Base-by-base conservation (phyloP, 1,140 invertebrate genomes). In the Drosophila elegans region DNA sequence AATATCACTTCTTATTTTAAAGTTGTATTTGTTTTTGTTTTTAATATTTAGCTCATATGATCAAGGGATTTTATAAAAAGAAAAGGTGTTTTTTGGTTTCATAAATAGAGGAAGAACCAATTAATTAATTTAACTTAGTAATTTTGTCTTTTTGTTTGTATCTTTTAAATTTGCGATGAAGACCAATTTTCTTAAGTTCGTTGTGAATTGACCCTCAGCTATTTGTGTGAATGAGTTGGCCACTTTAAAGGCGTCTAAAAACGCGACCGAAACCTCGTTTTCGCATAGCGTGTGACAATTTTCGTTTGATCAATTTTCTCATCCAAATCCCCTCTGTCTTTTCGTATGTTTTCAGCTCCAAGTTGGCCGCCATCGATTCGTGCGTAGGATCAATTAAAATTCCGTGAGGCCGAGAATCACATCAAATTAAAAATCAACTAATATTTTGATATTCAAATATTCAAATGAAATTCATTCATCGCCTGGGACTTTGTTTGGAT, bases 401-500 rank as follows among this genome's bases (percentile, higher is more conserved):
- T 86, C 83, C 83, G 79, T 77, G 66, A 67, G 78, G 83, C 45
- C 62, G 51, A 69, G 61, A 68, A 62, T 78, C 63, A 76, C 76
- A 78, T 88, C 74, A 72, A 82, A 86, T 72, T 56, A 74, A 74
- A 74, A 78, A 68, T 74, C 69, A 80, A 79, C 78, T 71, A 78
- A 74, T 75, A 74, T 69, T 88, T 82, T 52, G 56, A 57, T 86
- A 85, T 85, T 86, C 56, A 85, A 64, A 67, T 86, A 85, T 85
- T 86, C 69, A 81, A 85, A 86, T 86, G 61, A 74, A 78, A 86
- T 85, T 85, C 82, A 86, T 85, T 85, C 81, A 85, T 81, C 62
- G 81, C 79, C 74, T 68, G 64, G 46, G 64, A 68, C 64, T 68
- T 66, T 66, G n/a, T 32, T 32, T 7, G 29, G 29, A 39, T 45